phyloP scores from a whole-genome alignment of 2,888 invertebrate species.

The Acanthacorydalis orientalis region DNA sequence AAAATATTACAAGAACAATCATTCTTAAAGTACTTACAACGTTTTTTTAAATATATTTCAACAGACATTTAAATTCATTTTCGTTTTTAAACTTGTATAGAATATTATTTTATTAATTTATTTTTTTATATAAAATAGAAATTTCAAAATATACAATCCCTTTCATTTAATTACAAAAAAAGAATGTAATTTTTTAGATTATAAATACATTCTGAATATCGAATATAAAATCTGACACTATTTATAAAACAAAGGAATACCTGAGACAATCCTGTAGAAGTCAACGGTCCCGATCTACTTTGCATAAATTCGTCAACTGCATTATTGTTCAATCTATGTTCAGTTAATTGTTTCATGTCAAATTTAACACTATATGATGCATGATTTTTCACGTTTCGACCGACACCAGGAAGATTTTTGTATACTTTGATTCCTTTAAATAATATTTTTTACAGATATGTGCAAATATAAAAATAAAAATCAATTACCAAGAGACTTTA shows the following conservation, averaged over 20 bases:
- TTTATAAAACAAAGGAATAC: neutral
- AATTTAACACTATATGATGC: constrained; percentile 8
- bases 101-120: too few species aligned
- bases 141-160: too few species aligned
- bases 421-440: constrained; percentile 16
- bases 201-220: too few species aligned
- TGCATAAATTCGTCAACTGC: constrained; percentile 5
- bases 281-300: constrained; percentile 7
- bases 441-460: neutral
- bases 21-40: too few species aligned
- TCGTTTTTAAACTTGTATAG: too few species aligned
- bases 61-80: too few species aligned
- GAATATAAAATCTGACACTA: neutral
- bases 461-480: neutral
- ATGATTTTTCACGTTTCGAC: constrained; percentile 16
- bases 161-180: too few species aligned
- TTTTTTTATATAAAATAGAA: too few species aligned
- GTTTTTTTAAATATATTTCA: too few species aligned
- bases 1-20: too few species aligned
- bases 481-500: neutral
- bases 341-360: constrained; percentile 5
- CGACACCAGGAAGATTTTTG: constrained; percentile 21
- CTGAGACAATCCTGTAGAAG: constrained; percentile 10
- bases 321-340: constrained; percentile 4
- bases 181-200: too few species aligned